Evolutionary conservation across 92 coral and sea anemone genomes (phyloP).

Genomic region (Phenganax subtilis): DNA sequence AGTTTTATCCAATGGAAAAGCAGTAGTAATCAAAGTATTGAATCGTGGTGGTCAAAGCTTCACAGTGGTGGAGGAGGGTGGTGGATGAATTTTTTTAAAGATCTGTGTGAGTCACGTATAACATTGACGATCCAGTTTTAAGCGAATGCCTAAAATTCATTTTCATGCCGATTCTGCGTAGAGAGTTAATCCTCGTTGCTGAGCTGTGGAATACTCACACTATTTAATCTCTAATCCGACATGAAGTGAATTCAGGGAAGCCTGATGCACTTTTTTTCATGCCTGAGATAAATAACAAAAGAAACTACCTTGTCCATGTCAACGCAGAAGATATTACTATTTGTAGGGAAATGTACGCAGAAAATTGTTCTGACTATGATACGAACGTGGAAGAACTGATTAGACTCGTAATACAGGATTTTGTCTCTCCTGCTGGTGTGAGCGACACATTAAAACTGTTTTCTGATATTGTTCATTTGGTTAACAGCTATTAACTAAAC

Average conservation of each 20-base stretch:
- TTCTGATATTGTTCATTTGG: constrained; percentile 24
- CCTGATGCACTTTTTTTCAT: constrained; percentile 52
- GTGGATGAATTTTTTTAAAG: constrained; percentile 56
- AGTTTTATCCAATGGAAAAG: constrained; percentile 51
- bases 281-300: constrained; percentile 41
- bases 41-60: constrained; percentile 57
- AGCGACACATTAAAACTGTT: constrained; percentile 33
- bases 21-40: constrained; percentile 54
- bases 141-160: constrained; percentile 49
- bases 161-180: constrained; percentile 51
- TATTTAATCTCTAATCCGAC: constrained; percentile 46
- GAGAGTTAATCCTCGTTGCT: constrained; percentile 48
- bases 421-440: constrained; percentile 41
- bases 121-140: constrained; percentile 32
- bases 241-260: constrained; percentile 49
- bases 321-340: constrained; percentile 48
- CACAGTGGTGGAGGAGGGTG: constrained; percentile 51
- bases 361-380: constrained; percentile 31
- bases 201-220: constrained; percentile 58
- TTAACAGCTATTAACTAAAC: not conserved
- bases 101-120: constrained; percentile 43
- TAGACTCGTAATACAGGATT: constrained; percentile 39
- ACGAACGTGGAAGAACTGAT: constrained; percentile 48
- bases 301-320: constrained; percentile 44
- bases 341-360: constrained; percentile 47